phyloP scores from a whole-genome alignment of 2,797 vertebrate genomes.

The Anguilla obscura region DNA sequence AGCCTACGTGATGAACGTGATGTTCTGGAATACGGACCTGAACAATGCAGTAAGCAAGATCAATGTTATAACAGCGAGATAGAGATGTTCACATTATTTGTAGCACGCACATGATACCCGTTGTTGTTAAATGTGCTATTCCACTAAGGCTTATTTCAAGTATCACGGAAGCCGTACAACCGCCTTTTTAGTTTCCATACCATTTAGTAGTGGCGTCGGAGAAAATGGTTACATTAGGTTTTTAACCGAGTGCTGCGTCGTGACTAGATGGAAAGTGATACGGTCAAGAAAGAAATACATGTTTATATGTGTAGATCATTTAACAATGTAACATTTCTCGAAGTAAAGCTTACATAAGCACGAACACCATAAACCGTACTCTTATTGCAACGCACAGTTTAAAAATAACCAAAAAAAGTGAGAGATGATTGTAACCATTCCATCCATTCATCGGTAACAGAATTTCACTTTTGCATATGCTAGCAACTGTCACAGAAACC shows the following conservation, averaged over 20 bases:
- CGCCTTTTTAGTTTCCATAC: not conserved
- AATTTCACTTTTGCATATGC: not conserved
- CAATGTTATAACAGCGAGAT: not conserved
- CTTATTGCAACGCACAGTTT: not conserved
- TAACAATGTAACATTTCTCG: not conserved
- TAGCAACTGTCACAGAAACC: not conserved
- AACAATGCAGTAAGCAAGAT: not conserved
- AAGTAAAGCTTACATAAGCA: not conserved
- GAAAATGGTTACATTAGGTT: not conserved
- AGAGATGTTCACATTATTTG: not conserved
- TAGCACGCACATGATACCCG: not conserved
- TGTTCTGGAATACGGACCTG: not conserved
- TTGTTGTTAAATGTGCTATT: not conserved
- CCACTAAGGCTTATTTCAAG: not conserved
- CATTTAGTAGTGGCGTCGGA: not conserved
- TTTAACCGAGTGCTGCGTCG: not conserved
- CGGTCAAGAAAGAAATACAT: not conserved
- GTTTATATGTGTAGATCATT: not conserved
- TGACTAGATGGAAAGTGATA: not conserved
- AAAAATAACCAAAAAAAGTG: not conserved
- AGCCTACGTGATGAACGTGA: slow-evolving; percentile 23
- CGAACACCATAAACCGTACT: not conserved
- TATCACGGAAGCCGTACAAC: not conserved
- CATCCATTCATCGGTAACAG: not conserved
- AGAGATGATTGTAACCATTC: not conserved